phyloP scores from a whole-genome alignment of 2,797 vertebrate species.

The Distichodus sexfasciatus region DNA sequence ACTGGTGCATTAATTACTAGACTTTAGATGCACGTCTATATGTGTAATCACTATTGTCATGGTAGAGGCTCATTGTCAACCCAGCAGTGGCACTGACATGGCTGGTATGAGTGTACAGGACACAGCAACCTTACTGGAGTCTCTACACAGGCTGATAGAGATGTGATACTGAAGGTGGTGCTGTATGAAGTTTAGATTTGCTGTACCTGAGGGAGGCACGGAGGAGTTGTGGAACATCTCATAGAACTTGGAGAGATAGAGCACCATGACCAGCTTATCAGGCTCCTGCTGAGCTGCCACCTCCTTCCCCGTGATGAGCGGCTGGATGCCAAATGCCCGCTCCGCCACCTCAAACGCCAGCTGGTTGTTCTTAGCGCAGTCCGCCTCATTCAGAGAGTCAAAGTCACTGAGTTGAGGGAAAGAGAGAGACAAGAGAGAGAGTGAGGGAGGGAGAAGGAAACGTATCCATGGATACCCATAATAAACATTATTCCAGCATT shows the following conservation, averaged over 20 bases:
- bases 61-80: no score
- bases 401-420: slow-evolving; percentile 77
- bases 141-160: background rate
- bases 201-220: slow-evolving; percentile 74
- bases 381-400: slow-evolving; percentile 82
- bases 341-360: slow-evolving; percentile 89
- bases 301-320: slow-evolving; percentile 87
- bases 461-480: slow-evolving; percentile 5
- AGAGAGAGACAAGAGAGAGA: background rate
- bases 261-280: slow-evolving; percentile 92
- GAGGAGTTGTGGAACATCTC: slow-evolving; percentile 85
- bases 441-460: background rate
- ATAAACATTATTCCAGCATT: background rate
- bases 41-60: no score
- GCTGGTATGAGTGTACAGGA: no score
- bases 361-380: slow-evolving; percentile 86
- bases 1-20: no score
- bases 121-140: no score
- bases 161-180: background rate
- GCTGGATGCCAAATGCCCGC: slow-evolving; percentile 87
- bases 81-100: no score
- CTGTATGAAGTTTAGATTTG: background rate
- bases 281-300: slow-evolving; percentile 80
- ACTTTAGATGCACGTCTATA: no score
- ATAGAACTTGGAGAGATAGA: slow-evolving; percentile 94